Base-by-base conservation (phyloP, 1,140 invertebrate species). In the Drosophila carrolli region DNA sequence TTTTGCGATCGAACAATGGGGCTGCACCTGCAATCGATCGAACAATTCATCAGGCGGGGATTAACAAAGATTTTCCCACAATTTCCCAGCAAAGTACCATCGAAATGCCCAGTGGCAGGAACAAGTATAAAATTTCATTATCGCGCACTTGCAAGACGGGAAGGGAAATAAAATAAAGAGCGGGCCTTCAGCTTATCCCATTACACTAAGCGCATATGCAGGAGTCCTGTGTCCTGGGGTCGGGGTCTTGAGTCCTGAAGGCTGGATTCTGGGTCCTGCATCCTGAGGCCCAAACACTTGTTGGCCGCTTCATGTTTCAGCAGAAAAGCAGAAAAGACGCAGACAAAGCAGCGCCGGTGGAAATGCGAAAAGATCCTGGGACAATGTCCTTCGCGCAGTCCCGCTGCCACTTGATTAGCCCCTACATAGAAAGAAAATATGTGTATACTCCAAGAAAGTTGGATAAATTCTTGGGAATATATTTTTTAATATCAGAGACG, bases 61-160 rank as follows among this genome's bases (percentile, higher is more conserved):
- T 88, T 88, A 88, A 71, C 48, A 79, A 59, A 74, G 83, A 88
- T 88, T 88, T 88, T 88, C 83, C 83, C 83, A 88, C 83, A 86
- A 86, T 86, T 86, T 86, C 48, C 76, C 47, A 55, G 62, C 79
- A 81, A 67, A 76, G 44, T 67, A 58, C 46, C 66, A 71, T 73
- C 47, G 8, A 41, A 38, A 14, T 75, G 50, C n/a, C 32, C 47
- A 55, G 53, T 46, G 56, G 50, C 48, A 67, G 74, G 79, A 70
- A 83, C 83, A 83, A 89, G 84, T 88, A 83, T 88, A 84, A 74
- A 88, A 88, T 88, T 88, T 88, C 84, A 88, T 88, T 88, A 90
- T 61, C 76, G 72, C 56, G 71, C 62, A 60, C 63, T 46, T 78
- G 68, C 38, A 35, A 56, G 63, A 59, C 43, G 35, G 8, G 37